phyloP scores from a whole-genome alignment of 2,113 vertebrate species.

The Macquaria ambigua region DNA sequence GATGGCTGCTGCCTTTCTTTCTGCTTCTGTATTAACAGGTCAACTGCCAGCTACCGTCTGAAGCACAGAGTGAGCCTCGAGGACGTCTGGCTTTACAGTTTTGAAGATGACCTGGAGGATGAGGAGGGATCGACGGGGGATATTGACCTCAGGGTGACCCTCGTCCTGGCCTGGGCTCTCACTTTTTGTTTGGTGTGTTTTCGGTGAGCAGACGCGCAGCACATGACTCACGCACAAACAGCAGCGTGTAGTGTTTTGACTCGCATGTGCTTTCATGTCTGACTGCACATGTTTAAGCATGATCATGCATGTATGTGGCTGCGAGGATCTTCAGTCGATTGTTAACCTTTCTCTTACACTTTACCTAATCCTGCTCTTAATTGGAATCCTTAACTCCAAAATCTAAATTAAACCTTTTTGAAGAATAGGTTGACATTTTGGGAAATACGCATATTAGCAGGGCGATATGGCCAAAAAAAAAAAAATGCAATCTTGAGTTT shows the following conservation, averaged over 20 bases:
- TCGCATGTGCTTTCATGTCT: not conserved
- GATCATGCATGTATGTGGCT: not conserved
- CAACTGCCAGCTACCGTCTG: constrained; percentile 76
- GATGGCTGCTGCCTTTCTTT: not conserved
- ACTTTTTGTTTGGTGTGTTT: constrained; percentile 77
- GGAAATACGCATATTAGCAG: not conserved
- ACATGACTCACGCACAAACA: not conserved
- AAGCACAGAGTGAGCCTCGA: constrained; percentile 75
- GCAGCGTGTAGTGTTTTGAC: not conserved
- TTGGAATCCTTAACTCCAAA: not conserved
- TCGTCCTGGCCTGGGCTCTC: constrained; percentile 73
- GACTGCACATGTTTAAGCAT: not conserved
- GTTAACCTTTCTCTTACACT: too few relatives aligned
- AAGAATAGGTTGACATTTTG: not conserved
- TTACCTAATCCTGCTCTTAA: not conserved
- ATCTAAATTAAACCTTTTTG: not conserved
- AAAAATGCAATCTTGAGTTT: too few relatives aligned
- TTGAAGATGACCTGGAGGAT: constrained; percentile 59
- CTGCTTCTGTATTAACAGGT: constrained; percentile 57
- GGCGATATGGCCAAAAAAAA: too few relatives aligned
- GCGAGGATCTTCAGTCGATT: not conserved
- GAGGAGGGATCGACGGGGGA: constrained; percentile 44
- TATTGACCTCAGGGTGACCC: constrained; percentile 56
- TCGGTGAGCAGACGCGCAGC: constrained; percentile 60
- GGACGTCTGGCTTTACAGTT: constrained; percentile 69